phyloP scores from a whole-genome alignment of 2,888 invertebrate genomes.

The Monoplex corrugatus region DNA sequence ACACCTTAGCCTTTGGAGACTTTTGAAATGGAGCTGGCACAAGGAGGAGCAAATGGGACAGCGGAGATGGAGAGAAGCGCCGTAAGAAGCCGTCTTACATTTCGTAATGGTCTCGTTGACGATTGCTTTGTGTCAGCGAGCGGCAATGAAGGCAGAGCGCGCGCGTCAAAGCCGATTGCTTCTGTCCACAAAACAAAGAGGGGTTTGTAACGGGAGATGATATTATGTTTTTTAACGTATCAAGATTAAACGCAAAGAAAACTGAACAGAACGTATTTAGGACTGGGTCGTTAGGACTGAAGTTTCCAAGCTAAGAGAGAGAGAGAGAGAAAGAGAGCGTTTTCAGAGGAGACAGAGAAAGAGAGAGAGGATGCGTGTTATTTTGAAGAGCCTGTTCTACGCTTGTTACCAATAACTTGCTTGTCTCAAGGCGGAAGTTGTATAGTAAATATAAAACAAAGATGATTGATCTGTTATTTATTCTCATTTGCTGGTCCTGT shows the following conservation, averaged over 20 bases:
- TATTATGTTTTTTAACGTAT: not conserved
- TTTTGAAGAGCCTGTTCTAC: too few relatives aligned
- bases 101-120: conserved; percentile 4
- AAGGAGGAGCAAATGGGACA: conserved; percentile 24
- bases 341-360: too few relatives aligned
- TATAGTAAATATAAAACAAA: too few relatives aligned
- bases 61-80: not conserved
- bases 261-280: not conserved
- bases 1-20: too few relatives aligned
- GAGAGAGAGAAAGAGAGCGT: not conserved
- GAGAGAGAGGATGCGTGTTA: too few relatives aligned
- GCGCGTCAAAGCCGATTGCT: conserved; percentile 13
- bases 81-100: conserved; percentile 20
- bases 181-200: conserved; percentile 19
- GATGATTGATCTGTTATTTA: too few relatives aligned
- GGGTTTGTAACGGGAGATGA: conserved; percentile 7
- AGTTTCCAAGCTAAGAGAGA: too few relatives aligned
- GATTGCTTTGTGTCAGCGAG: not conserved
- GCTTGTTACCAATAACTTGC: too few relatives aligned
- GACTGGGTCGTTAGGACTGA: too few relatives aligned
- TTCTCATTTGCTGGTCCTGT: too few relatives aligned
- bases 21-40: not conserved
- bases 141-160: not conserved
- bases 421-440: too few relatives aligned
- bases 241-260: not conserved